Evolutionary conservation across 53 echinoderm and acorn worm genomes (phyloP).

Genomic region (Henricia sp.): DNA sequence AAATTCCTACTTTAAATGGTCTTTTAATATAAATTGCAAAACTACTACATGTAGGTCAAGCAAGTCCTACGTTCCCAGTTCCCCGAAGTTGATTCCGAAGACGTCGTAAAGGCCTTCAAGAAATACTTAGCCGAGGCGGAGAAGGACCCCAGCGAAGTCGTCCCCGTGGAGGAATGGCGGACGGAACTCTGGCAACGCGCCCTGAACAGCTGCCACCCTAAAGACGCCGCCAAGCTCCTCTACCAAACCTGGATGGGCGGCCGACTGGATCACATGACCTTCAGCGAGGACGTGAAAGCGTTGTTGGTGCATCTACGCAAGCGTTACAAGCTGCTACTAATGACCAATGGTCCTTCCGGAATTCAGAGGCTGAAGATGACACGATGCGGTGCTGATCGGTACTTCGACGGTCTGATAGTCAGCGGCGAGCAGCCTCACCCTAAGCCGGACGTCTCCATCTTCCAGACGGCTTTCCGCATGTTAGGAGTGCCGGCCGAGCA

Average conservation of each 20-base stretch:
- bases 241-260: conserved; percentile 88
- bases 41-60: conserved; percentile 18
- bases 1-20: too few species aligned
- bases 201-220: conserved; percentile 65
- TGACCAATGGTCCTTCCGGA: conserved; percentile 87
- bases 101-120: conserved; percentile 69
- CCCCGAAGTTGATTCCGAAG: conserved; percentile 70
- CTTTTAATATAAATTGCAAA: too few species aligned
- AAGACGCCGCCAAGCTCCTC: conserved; percentile 62
- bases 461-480: conserved; percentile 78
- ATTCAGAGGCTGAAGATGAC: conserved; percentile 90
- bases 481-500: conserved; percentile 63
- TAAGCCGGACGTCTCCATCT: conserved; percentile 91
- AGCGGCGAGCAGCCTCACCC: conserved; percentile 90
- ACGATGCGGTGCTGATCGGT: conserved; percentile 77
- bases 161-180: conserved; percentile 91
- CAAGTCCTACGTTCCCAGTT: conserved; percentile 32
- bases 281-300: conserved; percentile 77
- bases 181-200: conserved; percentile 91
- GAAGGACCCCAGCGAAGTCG: conserved; percentile 81
- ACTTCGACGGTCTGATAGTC: conserved; percentile 90
- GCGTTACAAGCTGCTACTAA: conserved; percentile 79
- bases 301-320: conserved; percentile 65
- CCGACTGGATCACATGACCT: conserved; percentile 78
- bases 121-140: conserved; percentile 66